Base-by-base conservation (phyloP, 1,140 invertebrate species). In the Pantala flavescens region DNA sequence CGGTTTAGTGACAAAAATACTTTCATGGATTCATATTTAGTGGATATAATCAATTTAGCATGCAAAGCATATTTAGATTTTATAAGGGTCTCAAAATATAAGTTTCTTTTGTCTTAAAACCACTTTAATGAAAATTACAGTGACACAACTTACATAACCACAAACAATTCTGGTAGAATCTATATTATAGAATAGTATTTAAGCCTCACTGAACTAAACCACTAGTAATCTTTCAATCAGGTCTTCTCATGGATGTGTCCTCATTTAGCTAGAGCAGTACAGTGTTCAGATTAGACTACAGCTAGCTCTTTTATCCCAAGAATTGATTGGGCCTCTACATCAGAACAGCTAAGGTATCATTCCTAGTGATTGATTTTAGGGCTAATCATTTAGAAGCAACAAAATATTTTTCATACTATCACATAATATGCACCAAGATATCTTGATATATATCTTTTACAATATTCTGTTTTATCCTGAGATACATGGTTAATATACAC, bases 361-460 rank as follows among this genome's bases (percentile, higher is more conserved):
- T 63, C n/a, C 49, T 63, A 63, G 12, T 63, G 49, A 63, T 63
- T 21, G n/a, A 63, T 63, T n/a, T 63, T 63, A 63, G 49, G n/a
- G 49, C 49, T 63, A 63, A 21, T 63, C 49, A 7, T 63, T 63
- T 3, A 63, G n/a, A 63, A 63, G 49, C 49, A 63, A 63, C 49
- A 63, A 63, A 63, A 63, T 63, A 63, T 19, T 63, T 63, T 63
- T 63, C 12, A 63, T 63, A 63, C 49, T 63, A 63, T 63, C 49
- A 63, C 49, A 63, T 63, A 63, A 63, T 63, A 63, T 63, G 49
- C 49, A 63, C 49, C 49, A 63, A 63, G 49, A 63, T 63, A 63
- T 63, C 49, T 63, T 63, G 49, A 63, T 63, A 63, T 63, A 63
- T 63, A 63, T 63, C 49, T 63, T 63, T 63, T 63, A 63, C 49